Evolutionary conservation across 2,888 invertebrate genomes (phyloP).

Genomic region (Agriotes lineatus): DNA sequence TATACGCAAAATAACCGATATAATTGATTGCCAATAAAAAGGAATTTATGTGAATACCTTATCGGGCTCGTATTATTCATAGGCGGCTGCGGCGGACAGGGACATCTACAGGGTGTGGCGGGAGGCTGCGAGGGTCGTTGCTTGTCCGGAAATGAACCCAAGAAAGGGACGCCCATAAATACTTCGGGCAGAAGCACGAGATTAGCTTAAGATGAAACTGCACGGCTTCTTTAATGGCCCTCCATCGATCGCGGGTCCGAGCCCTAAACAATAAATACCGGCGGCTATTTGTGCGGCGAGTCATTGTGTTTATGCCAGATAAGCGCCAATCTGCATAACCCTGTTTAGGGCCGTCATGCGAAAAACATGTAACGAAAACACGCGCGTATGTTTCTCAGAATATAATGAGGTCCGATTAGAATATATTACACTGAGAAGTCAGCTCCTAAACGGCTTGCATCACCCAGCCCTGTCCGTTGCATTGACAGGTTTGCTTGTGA

Average conservation of each 20-base stretch:
- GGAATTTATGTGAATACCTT: conserved; percentile 58
- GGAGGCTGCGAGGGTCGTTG: conserved; percentile 46
- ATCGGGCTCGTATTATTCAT: conserved; percentile 60
- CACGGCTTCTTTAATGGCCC: conserved; percentile 34
- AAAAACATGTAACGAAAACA: conserved; percentile 4
- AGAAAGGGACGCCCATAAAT: conserved; percentile 57
- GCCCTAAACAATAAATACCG: conserved; percentile 30
- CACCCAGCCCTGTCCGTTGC: no score
- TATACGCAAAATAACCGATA: conserved; percentile 54
- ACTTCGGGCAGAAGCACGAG: conserved; percentile 50
- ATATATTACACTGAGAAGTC: no score
- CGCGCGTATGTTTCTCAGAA: conserved; percentile 15
- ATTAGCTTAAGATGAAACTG: conserved; percentile 43
- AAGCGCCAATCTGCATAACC: conserved; percentile 17
- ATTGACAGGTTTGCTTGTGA: no score
- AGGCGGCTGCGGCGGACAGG: conserved; percentile 57
- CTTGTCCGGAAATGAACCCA: conserved; percentile 53
- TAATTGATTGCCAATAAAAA: conserved; percentile 61
- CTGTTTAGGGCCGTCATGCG: conserved; percentile 7
- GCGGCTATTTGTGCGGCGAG: conserved; percentile 8
- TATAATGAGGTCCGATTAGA: conserved; percentile 7
- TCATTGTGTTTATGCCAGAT: conserved; percentile 26
- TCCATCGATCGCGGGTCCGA: conserved; percentile 24
- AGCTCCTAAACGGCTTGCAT: no score
- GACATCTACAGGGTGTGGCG: conserved; percentile 57